Evolutionary conservation across 2,113 vertebrate species (phyloP), one percentile per base, ranked within the genome.

Genomic region (Nannospalax galili): DNA sequence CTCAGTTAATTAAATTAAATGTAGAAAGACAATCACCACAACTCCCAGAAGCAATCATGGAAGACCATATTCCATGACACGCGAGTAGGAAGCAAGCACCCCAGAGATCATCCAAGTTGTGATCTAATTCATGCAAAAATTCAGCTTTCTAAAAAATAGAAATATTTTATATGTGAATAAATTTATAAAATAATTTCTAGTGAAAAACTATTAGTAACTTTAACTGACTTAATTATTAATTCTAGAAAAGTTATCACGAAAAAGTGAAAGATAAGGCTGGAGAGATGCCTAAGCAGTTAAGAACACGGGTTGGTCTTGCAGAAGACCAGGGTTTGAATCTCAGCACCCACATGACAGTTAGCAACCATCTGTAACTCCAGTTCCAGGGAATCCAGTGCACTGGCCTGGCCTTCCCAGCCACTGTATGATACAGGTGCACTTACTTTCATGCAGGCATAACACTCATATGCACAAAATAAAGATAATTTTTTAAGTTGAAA

Each of bases 1-100:
- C 69, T 24, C 60, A 91, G 4, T 48, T 40, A 88, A 73, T 78
- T 91, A 78, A 81, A 11, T 56, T 88, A 92, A 92, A 84, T 79
- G 30, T 91, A 30, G 48, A 85, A n/a, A 93, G 75, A 24, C 4
- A 42, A 94, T 92, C 58, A 8, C 58, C 37, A 45, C 19, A 37
- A 60, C 24, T 72, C 72, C 26, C 3, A 37, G 14, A 70, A 72
- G 14, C 64, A 67, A 73, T 52, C 48, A 52, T 56, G 5, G 15
- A 67, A 80, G 2, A 79, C 11, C 15, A 30, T 70, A 64, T 62
- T 85, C 94, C 78, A 69, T 69, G 82, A 67, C 5, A 15, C 91
- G 64, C 58, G 30, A 37, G 20, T 30, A 79, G n/a, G 64, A 87
- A 42, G n/a, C n/a, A n/a, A n/a, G n/a, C n/a, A n/a, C n/a, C n/a